Conservation (phyloP, 2,888 invertebrate species). For the Scaptomyza tumidula region DNA sequence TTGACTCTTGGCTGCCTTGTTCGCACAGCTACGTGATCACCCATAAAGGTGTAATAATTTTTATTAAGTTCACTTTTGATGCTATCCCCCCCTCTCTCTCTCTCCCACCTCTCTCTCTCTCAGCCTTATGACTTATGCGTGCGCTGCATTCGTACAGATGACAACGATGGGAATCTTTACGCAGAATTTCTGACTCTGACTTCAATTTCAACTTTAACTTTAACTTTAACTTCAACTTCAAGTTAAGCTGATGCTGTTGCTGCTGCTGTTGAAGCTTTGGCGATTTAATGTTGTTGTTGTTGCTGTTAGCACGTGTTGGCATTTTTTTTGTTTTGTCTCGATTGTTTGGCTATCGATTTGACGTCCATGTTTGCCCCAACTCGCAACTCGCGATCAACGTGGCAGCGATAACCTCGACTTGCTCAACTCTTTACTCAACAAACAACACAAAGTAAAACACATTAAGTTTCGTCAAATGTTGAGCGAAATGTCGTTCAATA, state of each 20-base stretch:
- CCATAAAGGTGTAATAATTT: slow-evolving; percentile 84
- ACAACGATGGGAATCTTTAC: slow-evolving; percentile 72
- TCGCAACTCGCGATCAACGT: slow-evolving; percentile 56
- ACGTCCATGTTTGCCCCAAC: slow-evolving; percentile 30
- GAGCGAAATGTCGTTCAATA: background rate
- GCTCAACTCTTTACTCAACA: slow-evolving; percentile 35
- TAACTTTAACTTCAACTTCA: slow-evolving; percentile 8
- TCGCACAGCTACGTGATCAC: slow-evolving; percentile 82
- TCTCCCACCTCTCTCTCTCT: background rate
- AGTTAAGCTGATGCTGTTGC: slow-evolving; percentile 15
- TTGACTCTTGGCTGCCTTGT: slow-evolving; percentile 37
- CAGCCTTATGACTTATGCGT: slow-evolving; percentile 72
- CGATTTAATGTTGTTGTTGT: slow-evolving; percentile 29
- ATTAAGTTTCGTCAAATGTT: background rate
- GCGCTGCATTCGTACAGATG: slow-evolving; percentile 63
- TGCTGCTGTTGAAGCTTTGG: slow-evolving; percentile 47
- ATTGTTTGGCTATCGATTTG: slow-evolving; percentile 62
- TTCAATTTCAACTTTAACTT: slow-evolving; percentile 5
- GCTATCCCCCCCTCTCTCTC: background rate
- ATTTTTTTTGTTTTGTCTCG: slow-evolving; percentile 51
- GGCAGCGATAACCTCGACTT: slow-evolving; percentile 46
- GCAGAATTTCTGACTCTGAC: slow-evolving; percentile 52
- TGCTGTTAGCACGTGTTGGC: slow-evolving; percentile 63
- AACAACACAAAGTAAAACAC: slow-evolving; percentile 6
- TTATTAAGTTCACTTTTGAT: slow-evolving; percentile 75